Percentiles rank a stretch among this genome's conserved stretches.
Evolutionary conservation across 2,888 invertebrate species (phyloP).

Genomic region (Adelognathus sp.): DNA sequence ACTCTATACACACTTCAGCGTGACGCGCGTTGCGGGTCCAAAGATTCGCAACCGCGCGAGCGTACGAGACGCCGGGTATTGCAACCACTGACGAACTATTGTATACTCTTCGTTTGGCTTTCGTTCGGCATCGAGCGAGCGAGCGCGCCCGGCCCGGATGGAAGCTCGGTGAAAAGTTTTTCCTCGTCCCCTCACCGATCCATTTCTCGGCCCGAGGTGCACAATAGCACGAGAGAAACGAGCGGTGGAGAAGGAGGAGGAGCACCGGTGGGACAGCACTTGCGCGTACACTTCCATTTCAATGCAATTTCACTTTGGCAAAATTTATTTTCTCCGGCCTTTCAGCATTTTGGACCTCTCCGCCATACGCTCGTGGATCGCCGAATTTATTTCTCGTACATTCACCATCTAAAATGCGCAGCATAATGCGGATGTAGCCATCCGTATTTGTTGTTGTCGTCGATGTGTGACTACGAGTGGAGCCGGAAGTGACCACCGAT

Average conservation of each 20-base stretch:
- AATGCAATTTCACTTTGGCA: constrained; percentile 67
- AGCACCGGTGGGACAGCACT: constrained; percentile 10
- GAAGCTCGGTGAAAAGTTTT: constrained; percentile 29
- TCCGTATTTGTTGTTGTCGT: constrained; percentile 34
- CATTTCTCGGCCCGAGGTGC: constrained; percentile 23
- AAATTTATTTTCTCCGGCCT: constrained; percentile 69
- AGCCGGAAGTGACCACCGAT: neutral
- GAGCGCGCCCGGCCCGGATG: constrained; percentile 15
- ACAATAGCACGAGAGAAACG: constrained; percentile 45
- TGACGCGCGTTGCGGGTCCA: too few relatives aligned
- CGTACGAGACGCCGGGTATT: constrained; percentile 23
- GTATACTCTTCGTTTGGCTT: constrained; percentile 60
- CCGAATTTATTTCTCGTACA: neutral
- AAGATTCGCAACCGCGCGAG: neutral
- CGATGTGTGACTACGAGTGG: constrained; percentile 15
- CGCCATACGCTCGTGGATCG: neutral
- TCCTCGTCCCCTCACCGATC: too few relatives aligned
- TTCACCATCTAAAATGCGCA: neutral
- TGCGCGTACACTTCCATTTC: constrained; percentile 37
- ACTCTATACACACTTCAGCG: neutral
- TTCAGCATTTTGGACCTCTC: neutral
- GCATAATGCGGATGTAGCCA: constrained; percentile 55
- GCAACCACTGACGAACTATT: constrained; percentile 71
- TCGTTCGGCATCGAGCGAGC: constrained; percentile 28
- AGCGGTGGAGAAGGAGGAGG: too few relatives aligned